Base-by-base conservation (phyloP, 2,797 vertebrate species). In the Eulemur albifrons region DNA sequence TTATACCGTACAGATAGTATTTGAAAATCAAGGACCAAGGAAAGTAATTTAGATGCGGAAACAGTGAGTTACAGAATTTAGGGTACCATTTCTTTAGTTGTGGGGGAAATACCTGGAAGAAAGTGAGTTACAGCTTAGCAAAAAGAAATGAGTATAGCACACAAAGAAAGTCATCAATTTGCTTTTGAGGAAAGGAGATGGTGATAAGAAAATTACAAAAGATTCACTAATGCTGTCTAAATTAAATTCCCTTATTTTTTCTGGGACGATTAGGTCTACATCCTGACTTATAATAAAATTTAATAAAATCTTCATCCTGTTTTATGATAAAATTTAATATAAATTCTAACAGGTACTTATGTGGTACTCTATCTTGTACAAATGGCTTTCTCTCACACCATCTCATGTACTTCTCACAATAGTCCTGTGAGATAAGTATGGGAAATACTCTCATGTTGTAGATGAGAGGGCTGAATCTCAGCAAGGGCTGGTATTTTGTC, bases 11-110 rank as follows among this genome's bases (percentile, higher is more conserved):
- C 72, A 85, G 67, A 88, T 59, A 87, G 48, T 77, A 92, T 70
- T 75, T 76, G 72, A 94, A 94, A 88, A 82, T 54, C 48, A 72
- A 94, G 83, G 40, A 75, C 63, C 40, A 59, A 85, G 83, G 65
- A 85, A 94, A 91, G 52, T 81, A 67, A 92, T 89, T 94, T 57
- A 90, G n/a, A 70, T 92, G 57, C 82, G 85, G 77, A 95, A 70
- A 96, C 59, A 61, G 18, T 70, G 17, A 90, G 18, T 73, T 95
- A 94, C 38, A 96, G 65, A 93, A 67, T 75, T 87, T 83, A 90
- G 25, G 54, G 59, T 61, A 48, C 43, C 2, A 17, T 89, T 35
- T 38, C 35, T 17, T 40, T 7, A 67, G 23, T n/a, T 21, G 11
- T n/a, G 17, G 32, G 6, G 20, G 50, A 76, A n/a, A 81, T 52